Conservation (phyloP, 2,797 vertebrate genomes). For the Ptychadena robeensis region DNA sequence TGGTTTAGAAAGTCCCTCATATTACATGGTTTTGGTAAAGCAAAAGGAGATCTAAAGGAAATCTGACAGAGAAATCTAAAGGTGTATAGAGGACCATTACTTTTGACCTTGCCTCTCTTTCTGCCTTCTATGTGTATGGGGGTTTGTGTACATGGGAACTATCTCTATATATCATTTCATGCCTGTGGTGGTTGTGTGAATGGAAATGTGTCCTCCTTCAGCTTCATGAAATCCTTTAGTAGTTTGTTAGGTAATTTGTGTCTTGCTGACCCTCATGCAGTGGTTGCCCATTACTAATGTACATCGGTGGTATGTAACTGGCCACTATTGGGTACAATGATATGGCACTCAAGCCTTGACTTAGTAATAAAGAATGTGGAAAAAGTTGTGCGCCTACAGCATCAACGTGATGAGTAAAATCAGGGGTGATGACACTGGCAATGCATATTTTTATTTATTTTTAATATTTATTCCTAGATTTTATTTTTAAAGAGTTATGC, state of each 20-base stretch:
- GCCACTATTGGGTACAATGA: background rate
- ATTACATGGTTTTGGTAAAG: too few species aligned
- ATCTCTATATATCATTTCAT: background rate
- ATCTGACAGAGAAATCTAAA: too few species aligned
- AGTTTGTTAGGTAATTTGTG: too few species aligned
- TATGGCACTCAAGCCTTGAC: background rate
- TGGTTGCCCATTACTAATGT: too few species aligned
- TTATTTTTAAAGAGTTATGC: background rate
- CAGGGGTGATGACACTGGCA: background rate
- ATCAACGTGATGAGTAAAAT: background rate
- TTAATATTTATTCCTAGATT: background rate
- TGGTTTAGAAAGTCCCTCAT: too few species aligned
- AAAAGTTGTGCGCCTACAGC: background rate
- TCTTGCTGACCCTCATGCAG: too few species aligned
- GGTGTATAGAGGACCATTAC: too few species aligned
- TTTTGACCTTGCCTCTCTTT: background rate
- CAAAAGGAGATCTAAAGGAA: too few species aligned
- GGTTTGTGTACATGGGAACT: too few species aligned
- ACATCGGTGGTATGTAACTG: too few species aligned
- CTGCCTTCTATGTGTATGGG: background rate
- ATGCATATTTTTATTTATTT: background rate
- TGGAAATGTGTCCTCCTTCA: background rate
- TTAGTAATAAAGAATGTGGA: background rate
- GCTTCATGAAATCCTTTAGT: background rate
- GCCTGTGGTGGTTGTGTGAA: background rate